phyloP scores from a whole-genome alignment of 2,113 vertebrate genomes.

The Charina bottae region DNA sequence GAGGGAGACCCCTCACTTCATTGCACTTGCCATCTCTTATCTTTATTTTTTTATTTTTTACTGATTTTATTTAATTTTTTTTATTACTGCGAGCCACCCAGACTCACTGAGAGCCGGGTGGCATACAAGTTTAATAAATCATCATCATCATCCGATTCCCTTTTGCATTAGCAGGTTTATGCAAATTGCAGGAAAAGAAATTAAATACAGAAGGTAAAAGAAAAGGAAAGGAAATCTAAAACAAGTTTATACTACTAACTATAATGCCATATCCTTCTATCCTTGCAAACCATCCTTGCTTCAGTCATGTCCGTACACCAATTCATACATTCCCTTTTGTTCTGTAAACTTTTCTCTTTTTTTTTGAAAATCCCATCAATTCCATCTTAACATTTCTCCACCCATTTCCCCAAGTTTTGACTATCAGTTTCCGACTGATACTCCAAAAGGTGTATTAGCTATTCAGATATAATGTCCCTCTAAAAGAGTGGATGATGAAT shows the following conservation, averaged over 20 bases:
- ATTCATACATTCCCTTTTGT: background rate
- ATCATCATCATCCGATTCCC: background rate
- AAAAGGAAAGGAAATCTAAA: background rate
- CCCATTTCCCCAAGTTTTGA: background rate
- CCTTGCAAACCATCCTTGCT: background rate
- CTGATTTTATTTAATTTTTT: background rate
- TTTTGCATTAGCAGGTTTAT: background rate
- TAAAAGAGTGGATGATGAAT: background rate
- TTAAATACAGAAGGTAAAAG: background rate
- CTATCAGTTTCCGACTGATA: background rate
- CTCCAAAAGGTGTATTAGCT: background rate
- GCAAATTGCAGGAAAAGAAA: background rate
- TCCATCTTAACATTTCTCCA: background rate
- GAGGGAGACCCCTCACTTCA: background rate
- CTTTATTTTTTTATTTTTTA: background rate
- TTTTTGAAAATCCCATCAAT: background rate
- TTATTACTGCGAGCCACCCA: background rate
- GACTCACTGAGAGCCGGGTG: background rate
- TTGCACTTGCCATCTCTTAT: background rate
- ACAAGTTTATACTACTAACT: background rate
- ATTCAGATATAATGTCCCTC: background rate
- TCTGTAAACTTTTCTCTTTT: background rate
- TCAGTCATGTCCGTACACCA: background rate
- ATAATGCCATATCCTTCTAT: background rate
- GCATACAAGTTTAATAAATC: background rate